These are phyloP conservation scores for Mya arenaria DNA, from an alignment of 1,140 invertebrate genomes.

Conservation along the genomic window DNA sequence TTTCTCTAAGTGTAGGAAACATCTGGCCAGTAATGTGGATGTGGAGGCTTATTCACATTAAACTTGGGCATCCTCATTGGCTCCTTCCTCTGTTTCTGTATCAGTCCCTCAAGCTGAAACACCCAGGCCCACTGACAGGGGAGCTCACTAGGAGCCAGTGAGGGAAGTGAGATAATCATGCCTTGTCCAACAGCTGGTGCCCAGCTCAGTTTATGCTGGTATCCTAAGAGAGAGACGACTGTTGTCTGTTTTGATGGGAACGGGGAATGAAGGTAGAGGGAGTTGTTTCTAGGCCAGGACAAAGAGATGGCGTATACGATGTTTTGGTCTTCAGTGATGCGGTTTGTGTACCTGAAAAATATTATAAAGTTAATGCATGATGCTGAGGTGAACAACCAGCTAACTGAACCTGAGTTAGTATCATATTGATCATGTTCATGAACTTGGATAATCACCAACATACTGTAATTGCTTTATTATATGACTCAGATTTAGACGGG, in stretches of 20 bases:
- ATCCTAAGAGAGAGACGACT: slow-evolving; percentile 68
- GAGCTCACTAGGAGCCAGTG: slow-evolving; percentile 55
- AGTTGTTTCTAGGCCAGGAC: slow-evolving; percentile 62
- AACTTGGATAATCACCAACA: too few species aligned
- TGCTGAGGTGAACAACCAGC: too few species aligned
- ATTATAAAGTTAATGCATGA: too few species aligned
- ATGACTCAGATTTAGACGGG: too few species aligned
- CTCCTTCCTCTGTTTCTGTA: slow-evolving; percentile 15
- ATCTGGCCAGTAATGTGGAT: slow-evolving; percentile 42
- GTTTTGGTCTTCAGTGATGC: slow-evolving; percentile 31
- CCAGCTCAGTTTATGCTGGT: slow-evolving; percentile 56
- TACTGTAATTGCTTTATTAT: too few species aligned
- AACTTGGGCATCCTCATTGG: slow-evolving; percentile 40
- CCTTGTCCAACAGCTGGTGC: slow-evolving; percentile 40
- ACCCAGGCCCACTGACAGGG: slow-evolving; percentile 73
- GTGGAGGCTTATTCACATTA: slow-evolving; percentile 40
- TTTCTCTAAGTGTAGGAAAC: slow-evolving; percentile 28
- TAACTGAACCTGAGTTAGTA: too few species aligned
- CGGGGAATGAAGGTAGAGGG: slow-evolving; percentile 64
- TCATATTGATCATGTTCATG: too few species aligned
- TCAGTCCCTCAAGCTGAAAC: slow-evolving; percentile 64
- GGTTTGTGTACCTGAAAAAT: slow-evolving; percentile 74
- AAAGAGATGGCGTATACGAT: slow-evolving; percentile 67
- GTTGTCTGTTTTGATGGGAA: slow-evolving; percentile 56
- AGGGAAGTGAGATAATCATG: slow-evolving; percentile 65